Evolutionary conservation across 2,113 vertebrate species (phyloP), one percentile per base, ranked within the genome.

Genomic region (Pyxicephalus adspersus): DNA sequence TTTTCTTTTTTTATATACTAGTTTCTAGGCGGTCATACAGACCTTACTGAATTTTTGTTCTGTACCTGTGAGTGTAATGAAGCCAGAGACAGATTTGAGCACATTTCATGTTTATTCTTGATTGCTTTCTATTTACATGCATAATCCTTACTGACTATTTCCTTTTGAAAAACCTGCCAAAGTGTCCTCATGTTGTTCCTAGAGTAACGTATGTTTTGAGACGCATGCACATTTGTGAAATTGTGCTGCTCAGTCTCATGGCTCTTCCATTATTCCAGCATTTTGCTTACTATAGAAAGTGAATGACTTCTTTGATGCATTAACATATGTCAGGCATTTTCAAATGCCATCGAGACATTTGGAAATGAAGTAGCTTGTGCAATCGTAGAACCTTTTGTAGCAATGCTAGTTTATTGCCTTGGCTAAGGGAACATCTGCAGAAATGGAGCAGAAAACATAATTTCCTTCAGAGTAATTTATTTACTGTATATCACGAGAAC

Each of bases 311-410:
- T 67, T 67, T 78, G 76, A 78, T 58, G 64, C 64, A 77, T 77
- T 77, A 77, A 77, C 76, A 64, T 77, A 77, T 77, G 76, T 65
- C 76, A 67, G 52, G 57, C 63, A 67, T 78, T 78, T 78, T 23
- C 51, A 78, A 67, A 78, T 67, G 64, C 29, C 55, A 79, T 31
- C 9, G 29, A 63, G 67, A 51, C 77, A 63, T 71, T 71, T 80
- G 11, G 19, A 57, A 26, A 71, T 19, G 22, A 18, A 45, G 52
- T 31, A 28, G 29, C 9, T 26, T 79, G 19, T 80, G 29, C n/a
- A 38, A n/a, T 72, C 64, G 66, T 52, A 54, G 66, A 34, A 73
- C 58, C n/a, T 73, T 72, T 23, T 29, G 60, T 31, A 28, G 23
- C 16, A n/a, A 0, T 25, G 34, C 18, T 25, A 9, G 8, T 25